These are phyloP conservation scores for Pogona vitticeps DNA, from an alignment of 2,113 vertebrate species.

Conservation along the genomic window DNA sequence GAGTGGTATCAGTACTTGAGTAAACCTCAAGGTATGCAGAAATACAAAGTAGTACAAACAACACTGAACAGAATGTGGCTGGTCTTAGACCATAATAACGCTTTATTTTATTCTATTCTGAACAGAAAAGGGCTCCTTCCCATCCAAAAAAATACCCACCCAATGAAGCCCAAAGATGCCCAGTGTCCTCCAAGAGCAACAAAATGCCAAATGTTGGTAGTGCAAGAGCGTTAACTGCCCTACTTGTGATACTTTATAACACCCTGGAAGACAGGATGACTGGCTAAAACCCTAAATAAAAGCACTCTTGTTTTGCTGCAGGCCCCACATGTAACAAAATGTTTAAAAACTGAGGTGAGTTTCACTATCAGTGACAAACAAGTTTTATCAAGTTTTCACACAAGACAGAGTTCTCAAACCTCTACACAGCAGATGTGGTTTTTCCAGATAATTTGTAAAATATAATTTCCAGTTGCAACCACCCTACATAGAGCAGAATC, in stretches of 20 bases:
- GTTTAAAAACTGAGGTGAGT: not conserved
- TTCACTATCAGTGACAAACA: not conserved
- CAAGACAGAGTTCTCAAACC: not conserved
- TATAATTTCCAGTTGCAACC: too few relatives aligned
- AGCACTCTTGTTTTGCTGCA: not conserved
- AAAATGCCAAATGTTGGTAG: not conserved
- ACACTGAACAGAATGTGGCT: too few relatives aligned
- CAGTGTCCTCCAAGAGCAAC: not conserved
- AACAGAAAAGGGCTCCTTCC: not conserved
- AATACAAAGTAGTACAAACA: not conserved
- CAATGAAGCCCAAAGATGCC: not conserved
- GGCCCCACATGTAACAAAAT: not conserved
- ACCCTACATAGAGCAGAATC: too few relatives aligned
- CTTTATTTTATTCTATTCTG: too few relatives aligned
- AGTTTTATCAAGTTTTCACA: not conserved
- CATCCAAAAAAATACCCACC: not conserved
- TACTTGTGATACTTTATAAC: not conserved
- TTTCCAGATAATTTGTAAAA: too few relatives aligned
- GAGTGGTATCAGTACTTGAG: not conserved
- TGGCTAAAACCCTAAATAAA: not conserved
- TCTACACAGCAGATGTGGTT: not conserved
- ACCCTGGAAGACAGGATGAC: not conserved
- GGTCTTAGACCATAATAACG: too few relatives aligned
- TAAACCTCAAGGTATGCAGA: not conserved
- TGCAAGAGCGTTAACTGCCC: not conserved